Conservation (phyloP, 2,888 invertebrate species). For the Himalopsyche japonica region DNA sequence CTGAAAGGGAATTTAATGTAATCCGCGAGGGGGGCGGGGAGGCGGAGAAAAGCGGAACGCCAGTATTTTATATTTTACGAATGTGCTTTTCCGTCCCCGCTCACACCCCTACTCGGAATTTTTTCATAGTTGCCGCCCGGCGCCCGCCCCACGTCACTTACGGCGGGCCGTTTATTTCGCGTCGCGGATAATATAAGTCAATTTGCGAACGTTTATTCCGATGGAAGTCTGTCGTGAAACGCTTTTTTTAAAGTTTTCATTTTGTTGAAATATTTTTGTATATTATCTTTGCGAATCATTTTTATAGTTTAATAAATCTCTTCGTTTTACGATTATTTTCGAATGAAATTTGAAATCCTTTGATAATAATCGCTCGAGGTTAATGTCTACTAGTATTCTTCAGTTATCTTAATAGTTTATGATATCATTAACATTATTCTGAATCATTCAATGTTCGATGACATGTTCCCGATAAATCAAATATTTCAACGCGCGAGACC, state of each 20-base stretch:
- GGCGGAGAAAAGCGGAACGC: neutral
- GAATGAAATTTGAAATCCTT: too few relatives aligned
- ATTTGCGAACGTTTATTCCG: constrained; percentile 32
- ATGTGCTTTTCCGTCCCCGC: neutral
- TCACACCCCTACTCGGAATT: neutral
- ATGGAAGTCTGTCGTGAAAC: constrained; percentile 23
- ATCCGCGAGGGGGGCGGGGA: constrained; percentile 14
- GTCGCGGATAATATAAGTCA: constrained; percentile 39
- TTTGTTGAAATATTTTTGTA: neutral
- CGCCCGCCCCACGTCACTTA: constrained; percentile 3
- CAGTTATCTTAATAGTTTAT: too few relatives aligned
- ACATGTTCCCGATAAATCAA: too few relatives aligned
- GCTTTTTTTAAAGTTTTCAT: neutral
- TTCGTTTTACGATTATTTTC: too few relatives aligned
- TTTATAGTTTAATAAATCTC: neutral
- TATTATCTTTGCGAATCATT: neutral
- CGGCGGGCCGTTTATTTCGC: constrained; percentile 8
- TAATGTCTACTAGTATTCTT: too few relatives aligned
- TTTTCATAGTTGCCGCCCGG: constrained; percentile 1
- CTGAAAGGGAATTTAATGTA: constrained; percentile 40
- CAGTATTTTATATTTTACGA: constrained; percentile 18
- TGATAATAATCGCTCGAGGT: too few relatives aligned
- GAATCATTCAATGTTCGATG: too few relatives aligned
- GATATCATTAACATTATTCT: too few relatives aligned
- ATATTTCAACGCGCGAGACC: too few relatives aligned